Conservation (phyloP, 1,140 invertebrate species). For the Laupala kohalensis region DNA sequence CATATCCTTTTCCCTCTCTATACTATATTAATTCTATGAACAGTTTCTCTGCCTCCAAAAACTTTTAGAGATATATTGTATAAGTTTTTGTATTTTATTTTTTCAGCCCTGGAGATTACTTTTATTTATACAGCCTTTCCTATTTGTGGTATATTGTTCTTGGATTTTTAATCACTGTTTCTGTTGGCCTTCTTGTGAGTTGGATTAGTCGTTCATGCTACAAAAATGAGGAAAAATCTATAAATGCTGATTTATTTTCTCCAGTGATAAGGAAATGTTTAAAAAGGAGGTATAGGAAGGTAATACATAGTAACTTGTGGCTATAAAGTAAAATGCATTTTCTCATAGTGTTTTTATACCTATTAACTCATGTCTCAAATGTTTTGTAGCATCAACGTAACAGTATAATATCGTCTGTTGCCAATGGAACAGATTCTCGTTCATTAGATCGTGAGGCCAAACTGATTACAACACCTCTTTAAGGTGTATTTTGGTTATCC, state of each 20-base stretch:
- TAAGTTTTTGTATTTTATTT: neutral
- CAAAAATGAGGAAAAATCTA: neutral
- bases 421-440: no score
- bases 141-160: conserved; percentile 76
- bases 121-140: conserved; percentile 62
- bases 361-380: no score
- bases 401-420: no score
- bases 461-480: no score
- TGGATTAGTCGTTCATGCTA: neutral
- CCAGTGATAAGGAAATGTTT: conserved; percentile 32
- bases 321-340: no score
- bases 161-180: conserved; percentile 48
- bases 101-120: conserved; percentile 30
- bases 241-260: conserved; percentile 48
- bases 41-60: neutral
- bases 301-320: no score
- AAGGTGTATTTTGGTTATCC: no score
- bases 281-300: neutral
- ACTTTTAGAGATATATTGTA: neutral
- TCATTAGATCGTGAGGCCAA: no score
- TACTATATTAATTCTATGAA: neutral
- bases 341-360: no score
- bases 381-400: no score
- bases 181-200: conserved; percentile 51
- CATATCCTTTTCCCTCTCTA: neutral